These are phyloP conservation scores for Lasioglossum pauxillum DNA, from an alignment of 2,888 invertebrate genomes.

Conservation along the genomic window DNA sequence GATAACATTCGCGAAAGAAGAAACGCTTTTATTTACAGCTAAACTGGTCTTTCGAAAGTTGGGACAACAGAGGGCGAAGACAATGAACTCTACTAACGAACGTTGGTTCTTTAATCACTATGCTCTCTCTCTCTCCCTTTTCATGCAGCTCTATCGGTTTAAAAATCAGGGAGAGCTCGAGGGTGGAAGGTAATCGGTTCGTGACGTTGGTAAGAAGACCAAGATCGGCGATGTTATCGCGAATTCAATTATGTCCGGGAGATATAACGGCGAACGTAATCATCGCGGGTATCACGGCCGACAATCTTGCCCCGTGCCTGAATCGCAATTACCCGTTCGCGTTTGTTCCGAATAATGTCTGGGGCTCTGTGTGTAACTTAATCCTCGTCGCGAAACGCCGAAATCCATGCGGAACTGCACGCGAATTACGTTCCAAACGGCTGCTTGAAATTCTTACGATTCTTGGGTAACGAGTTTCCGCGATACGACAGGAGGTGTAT, in stretches of 20 bases:
- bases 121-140: neutral
- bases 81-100: neutral
- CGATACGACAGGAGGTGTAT: neutral
- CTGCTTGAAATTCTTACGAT: slow-evolving; percentile 2
- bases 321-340: slow-evolving; percentile 60
- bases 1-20: neutral
- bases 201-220: slow-evolving; percentile 17
- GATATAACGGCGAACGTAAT: slow-evolving; percentile 63
- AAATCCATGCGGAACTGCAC: neutral
- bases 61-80: neutral
- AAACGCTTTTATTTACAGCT: neutral
- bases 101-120: neutral
- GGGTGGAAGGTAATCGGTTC: slow-evolving; percentile 19
- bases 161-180: neutral
- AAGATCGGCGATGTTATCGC: slow-evolving; percentile 41
- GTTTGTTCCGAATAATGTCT: slow-evolving; percentile 41
- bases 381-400: slow-evolving; percentile 15
- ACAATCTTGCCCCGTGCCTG: slow-evolving; percentile 47
- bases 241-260: slow-evolving; percentile 64
- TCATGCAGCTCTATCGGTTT: neutral
- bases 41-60: neutral
- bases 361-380: slow-evolving; percentile 31
- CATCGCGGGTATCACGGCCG: slow-evolving; percentile 58
- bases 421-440: neutral
- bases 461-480: neutral